Conservation (phyloP, 2,113 vertebrate genomes). For the Bettongia penicillata region DNA sequence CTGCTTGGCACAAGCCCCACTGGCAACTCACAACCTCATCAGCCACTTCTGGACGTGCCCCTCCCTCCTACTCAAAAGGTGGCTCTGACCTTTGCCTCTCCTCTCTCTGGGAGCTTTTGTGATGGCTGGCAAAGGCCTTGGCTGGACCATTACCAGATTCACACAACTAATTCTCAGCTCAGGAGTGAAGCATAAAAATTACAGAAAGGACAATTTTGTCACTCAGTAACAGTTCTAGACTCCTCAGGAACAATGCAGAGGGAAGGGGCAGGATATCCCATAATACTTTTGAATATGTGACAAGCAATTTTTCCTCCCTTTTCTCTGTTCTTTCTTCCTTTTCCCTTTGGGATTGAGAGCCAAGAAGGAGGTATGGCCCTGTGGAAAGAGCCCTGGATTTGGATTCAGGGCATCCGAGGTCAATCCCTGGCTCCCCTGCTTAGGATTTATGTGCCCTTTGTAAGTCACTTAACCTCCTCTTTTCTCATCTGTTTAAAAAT, state of each 20-base stretch:
- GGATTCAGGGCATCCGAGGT: not conserved
- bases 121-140: not conserved
- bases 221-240: not conserved
- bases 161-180: not conserved
- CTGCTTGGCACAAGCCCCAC: not conserved
- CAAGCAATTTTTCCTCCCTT: not conserved
- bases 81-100: not conserved
- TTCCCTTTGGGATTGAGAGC: not conserved
- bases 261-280: not conserved
- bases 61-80: not conserved
- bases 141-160: not conserved
- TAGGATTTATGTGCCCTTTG: not conserved
- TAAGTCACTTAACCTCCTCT: not conserved
- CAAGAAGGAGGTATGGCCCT: not conserved
- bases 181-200: not conserved
- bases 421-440: not conserved
- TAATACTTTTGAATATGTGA: not conserved
- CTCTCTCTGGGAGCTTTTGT: not conserved
- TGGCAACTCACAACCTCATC: slow-evolving; percentile 41
- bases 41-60: not conserved
- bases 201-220: not conserved
- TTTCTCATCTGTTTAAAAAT: not conserved
- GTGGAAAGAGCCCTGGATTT: not conserved
- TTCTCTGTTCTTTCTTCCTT: not conserved
- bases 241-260: not conserved